Conservation (phyloP, 2,888 invertebrate genomes). For the Gibbula magus region DNA sequence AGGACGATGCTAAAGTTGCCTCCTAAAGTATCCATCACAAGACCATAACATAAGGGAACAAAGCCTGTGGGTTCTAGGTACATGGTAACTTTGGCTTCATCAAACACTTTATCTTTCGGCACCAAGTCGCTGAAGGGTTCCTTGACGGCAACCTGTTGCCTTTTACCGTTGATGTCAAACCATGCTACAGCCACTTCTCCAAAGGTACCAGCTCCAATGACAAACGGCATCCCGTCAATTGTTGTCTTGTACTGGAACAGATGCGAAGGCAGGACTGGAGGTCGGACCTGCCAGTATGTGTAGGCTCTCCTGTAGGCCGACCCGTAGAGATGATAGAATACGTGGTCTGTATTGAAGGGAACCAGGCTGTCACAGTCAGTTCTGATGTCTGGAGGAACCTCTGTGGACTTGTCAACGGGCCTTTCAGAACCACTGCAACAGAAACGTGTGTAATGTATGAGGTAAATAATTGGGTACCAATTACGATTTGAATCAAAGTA, state of each 20-base stretch:
- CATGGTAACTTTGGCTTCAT: background rate
- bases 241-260: background rate
- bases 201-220: background rate
- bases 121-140: background rate
- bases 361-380: too few species aligned
- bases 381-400: too few species aligned
- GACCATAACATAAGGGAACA: slow-evolving; percentile 6
- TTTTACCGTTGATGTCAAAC: background rate
- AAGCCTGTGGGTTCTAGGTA: background rate
- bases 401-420: too few species aligned
- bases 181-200: background rate
- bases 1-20: background rate
- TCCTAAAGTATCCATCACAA: background rate
- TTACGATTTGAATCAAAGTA: too few species aligned
- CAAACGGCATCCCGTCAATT: background rate
- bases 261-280: background rate
- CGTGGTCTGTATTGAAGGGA: background rate
- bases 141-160: background rate
- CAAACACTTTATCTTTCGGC: background rate
- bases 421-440: too few species aligned
- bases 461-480: too few species aligned
- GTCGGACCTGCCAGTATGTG: background rate
- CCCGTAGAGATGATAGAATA: background rate
- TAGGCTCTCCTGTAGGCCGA: background rate
- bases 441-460: too few species aligned